phyloP scores from a whole-genome alignment of 2,888 invertebrate genomes.

The Polymixis flavicincta region DNA sequence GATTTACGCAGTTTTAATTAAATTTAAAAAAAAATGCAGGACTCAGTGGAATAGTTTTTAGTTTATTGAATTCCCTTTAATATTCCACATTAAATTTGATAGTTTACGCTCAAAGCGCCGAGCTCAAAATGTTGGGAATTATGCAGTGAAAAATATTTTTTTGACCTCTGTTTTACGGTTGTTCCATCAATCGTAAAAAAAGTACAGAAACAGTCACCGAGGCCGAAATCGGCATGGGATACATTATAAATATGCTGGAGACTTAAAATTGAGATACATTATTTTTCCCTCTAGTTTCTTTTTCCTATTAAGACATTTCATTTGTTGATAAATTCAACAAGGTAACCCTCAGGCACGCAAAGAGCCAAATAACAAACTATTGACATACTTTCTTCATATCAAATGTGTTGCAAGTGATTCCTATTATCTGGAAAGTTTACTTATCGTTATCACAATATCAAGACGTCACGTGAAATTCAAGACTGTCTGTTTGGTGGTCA shows the following conservation, averaged over 20 bases:
- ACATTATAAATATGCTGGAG: neutral
- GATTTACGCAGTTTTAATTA: no score
- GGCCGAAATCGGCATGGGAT: neutral
- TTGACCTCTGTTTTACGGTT: no score
- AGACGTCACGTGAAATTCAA: slow-evolving; percentile 16
- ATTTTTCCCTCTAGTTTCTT: no score
- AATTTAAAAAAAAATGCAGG: no score
- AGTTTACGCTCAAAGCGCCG: no score
- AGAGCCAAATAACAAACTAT: slow-evolving; percentile 29
- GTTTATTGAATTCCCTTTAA: no score
- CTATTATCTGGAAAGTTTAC: slow-evolving; percentile 48
- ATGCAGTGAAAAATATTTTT: no score
- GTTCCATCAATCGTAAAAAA: neutral
- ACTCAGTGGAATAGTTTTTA: no score
- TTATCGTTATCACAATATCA: slow-evolving; percentile 47
- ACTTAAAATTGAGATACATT: neutral
- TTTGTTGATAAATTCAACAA: neutral
- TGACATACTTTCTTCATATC: slow-evolving; percentile 57
- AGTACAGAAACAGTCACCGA: neutral
- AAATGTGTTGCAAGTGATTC: slow-evolving; percentile 40
- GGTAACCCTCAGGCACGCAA: slow-evolving; percentile 1
- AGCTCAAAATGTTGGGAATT: no score
- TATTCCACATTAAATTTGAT: no score
- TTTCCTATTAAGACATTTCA: neutral
- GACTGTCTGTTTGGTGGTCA: slow-evolving; percentile 3